Base-by-base conservation (phyloP, 1,140 invertebrate species). In the Drosophila repletoides region DNA sequence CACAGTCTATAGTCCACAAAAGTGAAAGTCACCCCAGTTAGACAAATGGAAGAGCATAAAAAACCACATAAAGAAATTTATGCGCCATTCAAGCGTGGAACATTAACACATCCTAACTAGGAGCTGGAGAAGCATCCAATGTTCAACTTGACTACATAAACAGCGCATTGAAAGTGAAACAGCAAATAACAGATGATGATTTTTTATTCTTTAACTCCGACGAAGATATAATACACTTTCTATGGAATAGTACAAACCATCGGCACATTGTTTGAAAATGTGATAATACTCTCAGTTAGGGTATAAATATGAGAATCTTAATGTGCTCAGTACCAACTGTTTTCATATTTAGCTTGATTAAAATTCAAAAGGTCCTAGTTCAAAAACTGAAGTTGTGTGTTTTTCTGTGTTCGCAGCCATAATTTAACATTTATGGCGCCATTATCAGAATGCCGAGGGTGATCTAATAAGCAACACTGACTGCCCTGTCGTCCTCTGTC, bases 1-100 rank as follows among this genome's bases (percentile, higher is more conserved):
- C 45, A 28, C 17, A 53, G 17, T 12, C 40, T 22, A 15, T 2
- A 29, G 34, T 3, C 34, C 9, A 9, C 38, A 22, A 31, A 46
- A 66, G 48, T 59, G 53, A 52, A 22, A 64, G 64, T 68, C 70
- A 69, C 60, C 60, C 66, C 51, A 55, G 60, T 41, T 68, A 59
- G 65, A 72, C 67, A 73, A 70, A 70, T 58, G 60, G 43, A 36
- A 52, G 51, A 45, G 22, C 71, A 69, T 70, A 72, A 72, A 73
- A 71, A 71, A 67, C 80, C 81, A 64, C 80, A 86, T 80, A 67
- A 84, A 86, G 66, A 86, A 76, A 86, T 86, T 86, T 86, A 86
- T 86, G 72, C 59, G 73, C 72, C 67, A 86, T 84, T 80, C 80
- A 74, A 75, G 80, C 80, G 73, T 76, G 60, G 72, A 53, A 70